These are phyloP conservation scores for Lissonota sp. DNA, from an alignment of 2,888 invertebrate species.

Conservation along the genomic window DNA sequence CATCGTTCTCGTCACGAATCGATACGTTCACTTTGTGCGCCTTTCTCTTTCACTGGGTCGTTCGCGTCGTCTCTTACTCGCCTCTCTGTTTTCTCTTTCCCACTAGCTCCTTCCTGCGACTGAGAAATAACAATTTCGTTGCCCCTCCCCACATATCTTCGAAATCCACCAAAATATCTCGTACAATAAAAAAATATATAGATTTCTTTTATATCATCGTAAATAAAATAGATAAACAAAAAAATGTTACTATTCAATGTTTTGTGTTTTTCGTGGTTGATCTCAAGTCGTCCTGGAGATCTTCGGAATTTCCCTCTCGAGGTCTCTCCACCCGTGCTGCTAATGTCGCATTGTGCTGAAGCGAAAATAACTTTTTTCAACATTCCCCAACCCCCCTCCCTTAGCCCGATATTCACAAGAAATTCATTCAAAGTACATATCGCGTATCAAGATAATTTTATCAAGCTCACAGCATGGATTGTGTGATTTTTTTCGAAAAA, in stretches of 20 bases:
- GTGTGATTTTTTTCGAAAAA: slow-evolving; percentile 6
- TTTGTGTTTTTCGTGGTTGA: slow-evolving; percentile 11
- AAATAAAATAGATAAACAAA: neutral
- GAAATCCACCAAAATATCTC: slow-evolving; percentile 20
- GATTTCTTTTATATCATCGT: neutral
- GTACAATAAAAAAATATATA: neutral
- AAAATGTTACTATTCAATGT: slow-evolving; percentile 11
- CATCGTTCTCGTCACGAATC: neutral
- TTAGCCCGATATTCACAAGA: slow-evolving; percentile 38
- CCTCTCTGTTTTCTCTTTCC: slow-evolving; percentile 6
- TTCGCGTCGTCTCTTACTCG: slow-evolving; percentile 7
- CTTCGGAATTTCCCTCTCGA: slow-evolving; percentile 25
- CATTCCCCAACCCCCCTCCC: slow-evolving; percentile 40
- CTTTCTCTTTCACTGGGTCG: slow-evolving; percentile 12
- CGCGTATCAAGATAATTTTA: slow-evolving; percentile 18
- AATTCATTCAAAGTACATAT: slow-evolving; percentile 14
- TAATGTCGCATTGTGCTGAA: slow-evolving; percentile 66
- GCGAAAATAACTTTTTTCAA: slow-evolving; percentile 68
- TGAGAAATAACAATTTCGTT: slow-evolving; percentile 61
- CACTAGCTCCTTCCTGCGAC: slow-evolving; percentile 62
- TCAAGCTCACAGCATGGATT: neutral
- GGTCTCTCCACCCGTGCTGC: slow-evolving; percentile 44
- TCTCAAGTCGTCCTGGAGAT: slow-evolving; percentile 34
- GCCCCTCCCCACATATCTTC: slow-evolving; percentile 47
- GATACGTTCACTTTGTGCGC: slow-evolving; percentile 2